Conservation (phyloP, 2,113 vertebrate species). For the Oncorhynchus gorbuscha region DNA sequence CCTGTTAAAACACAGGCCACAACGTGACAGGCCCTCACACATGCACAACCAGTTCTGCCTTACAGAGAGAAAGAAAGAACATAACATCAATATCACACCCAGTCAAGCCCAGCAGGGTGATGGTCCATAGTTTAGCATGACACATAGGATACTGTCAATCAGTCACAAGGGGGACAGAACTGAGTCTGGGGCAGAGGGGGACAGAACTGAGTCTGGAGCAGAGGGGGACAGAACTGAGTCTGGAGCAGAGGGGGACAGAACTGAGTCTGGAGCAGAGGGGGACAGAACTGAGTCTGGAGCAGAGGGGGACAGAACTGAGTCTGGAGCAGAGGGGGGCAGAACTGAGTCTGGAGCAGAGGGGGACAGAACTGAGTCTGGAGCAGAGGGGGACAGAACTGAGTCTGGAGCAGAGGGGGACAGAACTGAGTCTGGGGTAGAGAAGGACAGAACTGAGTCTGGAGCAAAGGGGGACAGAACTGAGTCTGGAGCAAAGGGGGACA, state of each 20-base stretch:
- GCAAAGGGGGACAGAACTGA: constrained; percentile 47
- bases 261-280: too few species aligned
- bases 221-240: too few species aligned
- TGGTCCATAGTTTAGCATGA: not conserved
- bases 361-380: constrained; percentile 25
- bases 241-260: too few species aligned
- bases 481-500: constrained; percentile 41
- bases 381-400: too few species aligned
- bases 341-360: constrained; percentile 28
- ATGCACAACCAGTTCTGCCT: not conserved
- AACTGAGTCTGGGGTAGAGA: constrained; percentile 13
- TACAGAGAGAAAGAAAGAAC: not conserved
- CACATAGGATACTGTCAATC: too few species aligned
- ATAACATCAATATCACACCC: constrained; percentile 20
- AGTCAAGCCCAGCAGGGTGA: not conserved
- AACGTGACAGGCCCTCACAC: constrained; percentile 40
- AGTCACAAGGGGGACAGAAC: constrained; percentile 39
- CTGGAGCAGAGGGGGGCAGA: constrained; percentile 47
- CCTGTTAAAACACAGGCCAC: constrained; percentile 46
- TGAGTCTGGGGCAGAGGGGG: constrained; percentile 31
- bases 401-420: constrained; percentile 41
- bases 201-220: constrained; percentile 19
- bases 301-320: constrained; percentile 10
- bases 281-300: not conserved
- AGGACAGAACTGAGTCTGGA: not conserved